Conservation (phyloP, 1,140 invertebrate genomes). For the Paraescarpia echinospica region DNA sequence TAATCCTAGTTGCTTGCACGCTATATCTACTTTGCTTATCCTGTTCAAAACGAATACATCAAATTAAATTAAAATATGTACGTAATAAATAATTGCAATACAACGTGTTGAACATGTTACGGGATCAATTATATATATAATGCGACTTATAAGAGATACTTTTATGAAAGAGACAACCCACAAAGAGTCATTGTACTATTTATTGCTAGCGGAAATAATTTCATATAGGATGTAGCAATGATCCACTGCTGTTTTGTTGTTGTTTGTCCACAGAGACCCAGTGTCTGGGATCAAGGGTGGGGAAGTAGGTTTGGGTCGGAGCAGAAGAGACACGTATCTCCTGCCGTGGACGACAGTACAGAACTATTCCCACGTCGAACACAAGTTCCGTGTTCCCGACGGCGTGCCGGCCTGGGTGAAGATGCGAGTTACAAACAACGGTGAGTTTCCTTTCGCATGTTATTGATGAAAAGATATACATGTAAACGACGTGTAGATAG, state of each 20-base stretch:
- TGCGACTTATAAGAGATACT: no score
- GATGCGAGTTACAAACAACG: background rate
- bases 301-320: background rate
- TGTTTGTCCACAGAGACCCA: background rate
- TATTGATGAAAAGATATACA: background rate
- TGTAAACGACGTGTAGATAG: no score
- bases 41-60: no score
- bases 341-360: background rate
- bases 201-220: no score
- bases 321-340: slow-evolving; percentile 12
- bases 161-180: no score
- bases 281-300: background rate
- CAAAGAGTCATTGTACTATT: no score
- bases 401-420: slow-evolving; percentile 14
- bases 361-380: background rate
- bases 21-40: no score
- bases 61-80: no score
- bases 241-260: background rate
- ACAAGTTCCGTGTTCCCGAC: background rate
- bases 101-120: no score
- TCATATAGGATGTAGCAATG: background rate
- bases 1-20: no score
- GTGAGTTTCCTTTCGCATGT: background rate
- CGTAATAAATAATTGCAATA: no score
- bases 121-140: no score